These are phyloP conservation scores for Heliconius ethilla DNA, from an alignment of 2,888 invertebrate genomes.

Conservation along the genomic window DNA sequence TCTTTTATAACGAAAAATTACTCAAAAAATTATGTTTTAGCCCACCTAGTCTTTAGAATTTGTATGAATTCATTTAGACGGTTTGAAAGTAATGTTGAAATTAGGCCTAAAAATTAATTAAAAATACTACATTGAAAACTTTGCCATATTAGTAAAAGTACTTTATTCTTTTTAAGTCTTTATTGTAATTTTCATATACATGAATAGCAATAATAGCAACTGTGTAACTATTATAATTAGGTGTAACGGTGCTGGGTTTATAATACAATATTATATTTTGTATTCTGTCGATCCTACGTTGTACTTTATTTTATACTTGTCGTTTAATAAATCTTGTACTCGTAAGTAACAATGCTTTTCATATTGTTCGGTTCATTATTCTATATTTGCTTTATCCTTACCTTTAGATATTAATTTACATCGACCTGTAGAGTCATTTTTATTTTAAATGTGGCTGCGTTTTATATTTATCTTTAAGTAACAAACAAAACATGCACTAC, in stretches of 20 bases:
- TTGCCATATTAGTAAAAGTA: conserved; percentile 82
- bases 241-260: conserved; percentile 80
- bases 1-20: conserved; percentile 38
- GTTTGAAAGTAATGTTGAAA: conserved; percentile 64
- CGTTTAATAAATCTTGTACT: conserved; percentile 70
- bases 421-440: conserved; percentile 46
- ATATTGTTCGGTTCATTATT: conserved; percentile 78
- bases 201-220: conserved; percentile 68
- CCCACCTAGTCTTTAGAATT: conserved; percentile 80
- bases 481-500: conserved; percentile 46
- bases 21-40: conserved; percentile 56
- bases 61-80: conserved; percentile 68
- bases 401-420: conserved; percentile 49
- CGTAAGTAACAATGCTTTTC: conserved; percentile 65
- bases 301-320: conserved; percentile 73
- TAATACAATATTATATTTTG: conserved; percentile 70
- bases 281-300: conserved; percentile 74
- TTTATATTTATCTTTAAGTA: conserved; percentile 46
- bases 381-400: conserved; percentile 50
- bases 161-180: conserved; percentile 78
- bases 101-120: conserved; percentile 63
- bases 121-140: conserved; percentile 81
- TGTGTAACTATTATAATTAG: conserved; percentile 78
- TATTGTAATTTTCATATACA: conserved; percentile 71
- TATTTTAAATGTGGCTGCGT: conserved; percentile 50